A percentile compares a stretch with the other conserved stretches of the same genome.
These are phyloP conservation scores for Ganaspis sp. DNA, from an alignment of 1,140 invertebrate genomes.

Conservation along the genomic window DNA sequence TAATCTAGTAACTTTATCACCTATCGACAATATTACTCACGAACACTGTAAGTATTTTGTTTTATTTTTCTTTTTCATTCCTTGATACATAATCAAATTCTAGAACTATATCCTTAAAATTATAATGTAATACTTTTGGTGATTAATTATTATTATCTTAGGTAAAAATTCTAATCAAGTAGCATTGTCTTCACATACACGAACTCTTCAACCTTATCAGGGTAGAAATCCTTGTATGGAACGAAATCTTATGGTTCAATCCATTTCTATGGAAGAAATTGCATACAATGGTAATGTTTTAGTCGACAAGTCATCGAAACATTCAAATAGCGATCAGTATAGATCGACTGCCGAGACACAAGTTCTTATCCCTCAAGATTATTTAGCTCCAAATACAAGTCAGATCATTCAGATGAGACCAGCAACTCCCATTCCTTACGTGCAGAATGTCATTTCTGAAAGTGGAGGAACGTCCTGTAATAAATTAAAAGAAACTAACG, in stretches of 20 bases:
- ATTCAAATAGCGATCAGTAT: constrained; percentile 71
- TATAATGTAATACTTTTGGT: too few relatives aligned
- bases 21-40: constrained; percentile 68
- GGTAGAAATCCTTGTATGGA: constrained; percentile 93
- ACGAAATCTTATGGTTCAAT: constrained; percentile 84
- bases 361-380: constrained; percentile 76
- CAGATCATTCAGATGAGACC: constrained; percentile 64
- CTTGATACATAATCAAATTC: too few relatives aligned
- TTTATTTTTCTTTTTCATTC: too few relatives aligned
- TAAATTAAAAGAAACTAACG: constrained; percentile 77
- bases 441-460: constrained; percentile 85
- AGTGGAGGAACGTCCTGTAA: constrained; percentile 53
- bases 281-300: constrained; percentile 78
- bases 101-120: not conserved
- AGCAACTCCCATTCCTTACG: constrained; percentile 82
- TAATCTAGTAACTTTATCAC: constrained; percentile 73
- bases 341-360: constrained; percentile 73
- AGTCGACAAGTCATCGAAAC: constrained; percentile 84
- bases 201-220: constrained; percentile 86
- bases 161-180: constrained; percentile 77
- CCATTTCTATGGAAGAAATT: constrained; percentile 79
- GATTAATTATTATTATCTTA: constrained; percentile 35
- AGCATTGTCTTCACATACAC: constrained; percentile 63
- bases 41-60: constrained; percentile 68
- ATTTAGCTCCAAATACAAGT: constrained; percentile 63